Percentiles rank a stretch among this genome's conserved stretches.
phyloP scores from a whole-genome alignment of 2,113 vertebrate genomes.

The Atrichornis clamosus region DNA sequence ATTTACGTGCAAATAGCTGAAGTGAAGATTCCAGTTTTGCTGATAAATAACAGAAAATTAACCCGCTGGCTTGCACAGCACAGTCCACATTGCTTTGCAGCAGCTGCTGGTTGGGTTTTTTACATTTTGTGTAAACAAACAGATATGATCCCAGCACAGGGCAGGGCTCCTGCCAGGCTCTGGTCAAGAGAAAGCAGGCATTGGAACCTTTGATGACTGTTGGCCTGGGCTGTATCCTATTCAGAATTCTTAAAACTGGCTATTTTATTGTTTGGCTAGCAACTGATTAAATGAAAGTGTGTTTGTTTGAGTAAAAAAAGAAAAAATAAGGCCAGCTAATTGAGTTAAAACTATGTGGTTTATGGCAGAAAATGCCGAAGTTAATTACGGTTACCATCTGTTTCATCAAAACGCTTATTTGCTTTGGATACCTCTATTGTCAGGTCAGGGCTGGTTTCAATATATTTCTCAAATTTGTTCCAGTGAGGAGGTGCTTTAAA shows the following conservation, averaged over 20 bases:
- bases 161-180: background rate
- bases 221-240: background rate
- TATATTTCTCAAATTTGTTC: constrained; percentile 14
- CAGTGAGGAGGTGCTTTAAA: background rate
- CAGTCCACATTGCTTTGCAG: background rate
- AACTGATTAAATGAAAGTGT: background rate
- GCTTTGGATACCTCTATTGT: constrained; percentile 12
- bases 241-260: background rate
- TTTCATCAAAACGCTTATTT: background rate
- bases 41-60: background rate
- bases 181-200: background rate
- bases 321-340: background rate
- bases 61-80: background rate
- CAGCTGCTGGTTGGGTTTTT: background rate
- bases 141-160: background rate
- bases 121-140: background rate
- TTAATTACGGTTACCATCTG: constrained; percentile 51
- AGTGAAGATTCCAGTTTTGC: background rate
- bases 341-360: background rate
- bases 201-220: background rate
- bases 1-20: background rate
- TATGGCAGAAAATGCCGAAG: constrained; percentile 4
- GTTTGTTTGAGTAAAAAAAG: background rate
- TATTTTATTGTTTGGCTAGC: background rate
- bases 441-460: constrained; percentile 10